Base-by-base conservation (phyloP, 2,888 invertebrate genomes). In the Unio pictorum region DNA sequence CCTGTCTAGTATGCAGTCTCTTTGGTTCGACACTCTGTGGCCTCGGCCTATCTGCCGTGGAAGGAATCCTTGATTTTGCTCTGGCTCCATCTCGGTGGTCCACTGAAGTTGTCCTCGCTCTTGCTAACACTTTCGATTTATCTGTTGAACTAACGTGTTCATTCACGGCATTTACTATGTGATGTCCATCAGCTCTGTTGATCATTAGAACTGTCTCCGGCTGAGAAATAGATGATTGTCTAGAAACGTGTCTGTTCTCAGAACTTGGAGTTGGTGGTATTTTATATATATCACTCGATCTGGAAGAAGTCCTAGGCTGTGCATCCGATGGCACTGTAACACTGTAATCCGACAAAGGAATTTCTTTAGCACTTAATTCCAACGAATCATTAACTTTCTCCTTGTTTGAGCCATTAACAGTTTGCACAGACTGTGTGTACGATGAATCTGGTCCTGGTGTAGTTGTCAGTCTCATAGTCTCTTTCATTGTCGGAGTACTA, bases 11-110 rank as follows among this genome's bases (percentile, higher is more conserved):
- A 61, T 72, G 64, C 28, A 76, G 57, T 26, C 72, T 73, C n/a
- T 70, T 74, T 18, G 81, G 78, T 66, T 78, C 80, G 28, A 80
- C 78, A 68, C 79, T 80, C 34, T 75, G 70, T 5, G 79, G 76
- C 66, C 81, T 75, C 30, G 75, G 75, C 20, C 78, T 67, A n/a
- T 71, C 63, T 17, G 61, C 72, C 45, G 55, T 60, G 17, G 67
- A 57, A 18, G 64, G 64, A 20, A 66, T 67, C n/a, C 68, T 64
- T 4, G 75, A 66, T 15, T 58, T 67, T 55, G 64, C 63, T 45
- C 79, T 69, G 20, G 73, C 59, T 8, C 74, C 61, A 56, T 57
- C 67, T 26, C 74, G 71, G 3, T 77, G 45, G 7, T 30, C 56
- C 58, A 59, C 59, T 8, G 64, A 34, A 20, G 70, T 73, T 11